Conservation (phyloP, 2,797 vertebrate genomes). For the Alfaro cultratus region DNA sequence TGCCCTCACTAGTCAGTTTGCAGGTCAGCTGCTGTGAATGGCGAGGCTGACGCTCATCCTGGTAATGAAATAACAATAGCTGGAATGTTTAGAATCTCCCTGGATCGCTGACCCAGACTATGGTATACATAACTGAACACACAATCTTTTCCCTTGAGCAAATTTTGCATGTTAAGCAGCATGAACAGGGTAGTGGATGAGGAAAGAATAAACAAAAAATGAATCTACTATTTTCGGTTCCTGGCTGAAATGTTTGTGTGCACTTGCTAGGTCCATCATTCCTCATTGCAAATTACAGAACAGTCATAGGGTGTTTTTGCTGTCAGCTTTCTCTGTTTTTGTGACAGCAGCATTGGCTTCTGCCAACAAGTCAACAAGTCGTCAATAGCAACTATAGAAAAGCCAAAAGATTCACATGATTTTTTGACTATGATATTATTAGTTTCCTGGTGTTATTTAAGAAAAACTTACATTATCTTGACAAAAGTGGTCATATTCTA, state of each 20-base stretch:
- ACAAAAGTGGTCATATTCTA: too few species aligned
- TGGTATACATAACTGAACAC: constrained; percentile 46
- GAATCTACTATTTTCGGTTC: constrained; percentile 24
- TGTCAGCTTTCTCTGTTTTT: constrained; percentile 7
- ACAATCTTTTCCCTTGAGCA: constrained; percentile 40
- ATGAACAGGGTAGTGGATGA: constrained; percentile 4
- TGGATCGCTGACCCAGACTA: constrained; percentile 34
- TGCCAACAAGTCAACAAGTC: constrained; percentile 35
- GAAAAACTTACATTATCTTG: too few species aligned
- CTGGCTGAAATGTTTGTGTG: constrained; percentile 3
- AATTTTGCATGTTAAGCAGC: constrained; percentile 26
- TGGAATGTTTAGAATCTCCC: constrained; percentile 76
- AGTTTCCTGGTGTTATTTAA: constrained; percentile 49
- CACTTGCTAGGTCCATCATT: not conserved
- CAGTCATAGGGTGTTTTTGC: not conserved
- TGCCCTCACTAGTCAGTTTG: constrained; percentile 44
- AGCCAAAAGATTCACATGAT: constrained; percentile 34
- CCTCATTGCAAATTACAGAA: not conserved
- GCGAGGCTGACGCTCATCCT: constrained; percentile 58
- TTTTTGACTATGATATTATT: constrained; percentile 44
- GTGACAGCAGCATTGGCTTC: constrained; percentile 25
- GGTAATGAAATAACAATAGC: constrained; percentile 79
- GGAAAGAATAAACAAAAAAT: not conserved
- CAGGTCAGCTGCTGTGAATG: constrained; percentile 71
- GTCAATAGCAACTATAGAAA: constrained; percentile 36